These are phyloP conservation scores for Perizoma flavofasciatum DNA, from an alignment of 2,888 invertebrate genomes.

Conservation along the genomic window DNA sequence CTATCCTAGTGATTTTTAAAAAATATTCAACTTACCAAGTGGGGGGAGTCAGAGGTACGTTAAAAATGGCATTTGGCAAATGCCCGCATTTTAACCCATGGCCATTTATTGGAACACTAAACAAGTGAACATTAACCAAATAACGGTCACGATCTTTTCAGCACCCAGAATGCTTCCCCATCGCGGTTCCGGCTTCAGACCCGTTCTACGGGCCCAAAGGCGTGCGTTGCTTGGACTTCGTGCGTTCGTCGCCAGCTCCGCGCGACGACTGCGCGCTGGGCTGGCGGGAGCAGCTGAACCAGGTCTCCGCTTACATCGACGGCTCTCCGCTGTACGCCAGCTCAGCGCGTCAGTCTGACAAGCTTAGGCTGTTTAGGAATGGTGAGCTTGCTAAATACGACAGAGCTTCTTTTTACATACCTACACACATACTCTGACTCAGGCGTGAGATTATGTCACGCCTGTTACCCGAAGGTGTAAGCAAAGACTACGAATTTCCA, in stretches of 20 bases:
- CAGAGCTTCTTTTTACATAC: no score
- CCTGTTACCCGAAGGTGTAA: no score
- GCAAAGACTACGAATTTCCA: no score
- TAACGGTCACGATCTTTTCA: slow-evolving; percentile 49
- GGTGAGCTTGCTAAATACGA: slow-evolving; percentile 71
- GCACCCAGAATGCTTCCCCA: slow-evolving; percentile 95
- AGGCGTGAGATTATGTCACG: no score
- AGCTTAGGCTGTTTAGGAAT: slow-evolving; percentile 89
- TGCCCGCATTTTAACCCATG: no score
- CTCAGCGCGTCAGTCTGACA: slow-evolving; percentile 88
- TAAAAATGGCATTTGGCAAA: no score
- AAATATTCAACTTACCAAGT: no score
- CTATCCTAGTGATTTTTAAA: no score
- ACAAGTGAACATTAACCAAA: no score
- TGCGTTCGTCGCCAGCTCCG: slow-evolving; percentile 92
- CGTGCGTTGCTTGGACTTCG: slow-evolving; percentile 91
- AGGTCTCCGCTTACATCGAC: slow-evolving; percentile 91
- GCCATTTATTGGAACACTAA: no score
- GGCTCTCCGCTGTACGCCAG: slow-evolving; percentile 93
- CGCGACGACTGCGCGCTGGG: slow-evolving; percentile 91
- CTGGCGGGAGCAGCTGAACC: slow-evolving; percentile 93
- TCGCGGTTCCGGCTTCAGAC: slow-evolving; percentile 88
- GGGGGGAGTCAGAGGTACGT: no score
- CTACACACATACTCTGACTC: no score
- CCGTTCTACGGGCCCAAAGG: slow-evolving; percentile 88